phyloP scores from a whole-genome alignment of 2,888 invertebrate species.

The Sphinx pinastri region DNA sequence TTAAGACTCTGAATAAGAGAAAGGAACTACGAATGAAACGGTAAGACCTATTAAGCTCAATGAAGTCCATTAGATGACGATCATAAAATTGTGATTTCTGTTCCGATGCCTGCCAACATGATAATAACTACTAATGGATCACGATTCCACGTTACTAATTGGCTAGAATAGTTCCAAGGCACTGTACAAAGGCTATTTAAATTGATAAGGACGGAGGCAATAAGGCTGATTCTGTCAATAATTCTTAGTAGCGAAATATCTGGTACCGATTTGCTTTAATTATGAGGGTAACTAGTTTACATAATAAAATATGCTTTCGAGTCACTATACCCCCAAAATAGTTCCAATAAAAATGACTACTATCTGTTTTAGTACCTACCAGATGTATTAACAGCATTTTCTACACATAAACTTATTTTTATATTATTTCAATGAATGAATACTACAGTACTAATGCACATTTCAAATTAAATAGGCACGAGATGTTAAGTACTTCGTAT shows the following conservation, averaged over 20 bases:
- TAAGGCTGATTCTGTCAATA: conserved; percentile 1
- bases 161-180: conserved; percentile 5
- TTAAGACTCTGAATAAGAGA: too few species aligned
- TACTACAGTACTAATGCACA: conserved; percentile 32
- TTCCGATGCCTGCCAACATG: neutral
- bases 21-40: too few species aligned
- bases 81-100: too few species aligned
- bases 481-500: conserved; percentile 36
- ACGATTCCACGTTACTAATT: neutral
- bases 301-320: neutral
- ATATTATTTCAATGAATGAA: neutral
- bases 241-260: neutral
- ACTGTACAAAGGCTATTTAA: neutral
- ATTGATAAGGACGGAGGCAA: neutral
- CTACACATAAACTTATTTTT: neutral
- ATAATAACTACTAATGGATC: neutral
- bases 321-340: neutral
- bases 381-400: conserved; percentile 11
- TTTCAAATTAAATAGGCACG: conserved; percentile 12
- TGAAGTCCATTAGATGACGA: too few species aligned
- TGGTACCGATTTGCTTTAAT: neutral
- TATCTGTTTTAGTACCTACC: neutral
- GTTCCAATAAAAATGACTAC: neutral
- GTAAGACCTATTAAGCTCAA: too few species aligned
- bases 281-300: neutral